Percentiles rank a stretch among this genome's conserved stretches.
These are phyloP conservation scores for Melieria picta DNA, from an alignment of 2,888 invertebrate species.

Conservation along the genomic window DNA sequence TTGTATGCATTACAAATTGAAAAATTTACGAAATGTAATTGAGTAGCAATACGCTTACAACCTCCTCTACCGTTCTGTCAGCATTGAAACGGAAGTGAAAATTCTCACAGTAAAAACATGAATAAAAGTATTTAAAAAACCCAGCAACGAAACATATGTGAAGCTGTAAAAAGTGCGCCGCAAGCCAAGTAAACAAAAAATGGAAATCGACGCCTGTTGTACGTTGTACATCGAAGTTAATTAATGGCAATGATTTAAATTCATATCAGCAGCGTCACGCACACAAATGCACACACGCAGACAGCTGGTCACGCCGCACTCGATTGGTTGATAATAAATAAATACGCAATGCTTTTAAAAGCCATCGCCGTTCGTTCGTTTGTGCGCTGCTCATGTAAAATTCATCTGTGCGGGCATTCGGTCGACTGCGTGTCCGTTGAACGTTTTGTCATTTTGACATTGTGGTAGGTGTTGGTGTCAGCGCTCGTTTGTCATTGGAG, in stretches of 20 bases:
- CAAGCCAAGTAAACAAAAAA: no score
- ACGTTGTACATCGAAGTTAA: constrained; percentile 47
- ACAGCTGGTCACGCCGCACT: background rate
- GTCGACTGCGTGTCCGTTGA: no score
- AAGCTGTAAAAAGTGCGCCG: background rate
- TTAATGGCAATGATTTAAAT: constrained; percentile 61
- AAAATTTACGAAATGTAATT: constrained; percentile 63
- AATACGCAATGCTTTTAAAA: background rate
- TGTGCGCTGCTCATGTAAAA: background rate
- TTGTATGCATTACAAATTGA: constrained; percentile 59
- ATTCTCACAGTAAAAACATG: background rate
- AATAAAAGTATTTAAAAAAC: background rate
- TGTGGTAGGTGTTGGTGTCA: no score
- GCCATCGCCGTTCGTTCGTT: background rate
- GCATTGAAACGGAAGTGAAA: background rate
- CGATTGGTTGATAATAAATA: constrained; percentile 15
- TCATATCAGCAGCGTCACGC: constrained; percentile 49
- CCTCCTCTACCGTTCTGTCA: no score
- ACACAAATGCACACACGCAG: background rate
- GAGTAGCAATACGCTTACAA: constrained; percentile 43
- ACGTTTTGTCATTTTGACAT: no score
- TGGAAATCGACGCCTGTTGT: no score
- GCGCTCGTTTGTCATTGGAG: no score
- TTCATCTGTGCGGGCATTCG: no score
- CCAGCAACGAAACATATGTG: background rate